These are phyloP conservation scores for Bubalus kerabau DNA, from an alignment of 2,113 vertebrate species.

Conservation along the genomic window DNA sequence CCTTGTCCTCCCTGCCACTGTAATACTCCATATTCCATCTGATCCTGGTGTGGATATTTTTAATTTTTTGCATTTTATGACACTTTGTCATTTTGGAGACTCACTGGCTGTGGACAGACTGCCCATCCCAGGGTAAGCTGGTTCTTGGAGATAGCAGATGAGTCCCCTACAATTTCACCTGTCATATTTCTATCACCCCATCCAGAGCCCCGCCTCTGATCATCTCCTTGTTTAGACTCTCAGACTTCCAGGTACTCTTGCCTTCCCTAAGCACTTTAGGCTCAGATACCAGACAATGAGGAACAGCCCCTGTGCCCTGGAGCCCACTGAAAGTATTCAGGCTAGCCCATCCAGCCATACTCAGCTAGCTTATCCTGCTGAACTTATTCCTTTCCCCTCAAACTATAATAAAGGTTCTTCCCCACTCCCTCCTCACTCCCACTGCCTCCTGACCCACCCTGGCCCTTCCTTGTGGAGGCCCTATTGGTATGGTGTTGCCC, in stretches of 20 bases:
- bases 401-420: background rate
- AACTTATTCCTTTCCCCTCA: background rate
- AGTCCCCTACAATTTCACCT: background rate
- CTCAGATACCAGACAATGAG: background rate
- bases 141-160: background rate
- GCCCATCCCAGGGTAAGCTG: background rate
- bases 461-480: background rate
- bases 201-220: background rate
- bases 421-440: fast-evolving
- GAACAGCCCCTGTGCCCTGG: background rate
- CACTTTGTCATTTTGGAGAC: background rate
- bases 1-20: background rate
- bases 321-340: background rate
- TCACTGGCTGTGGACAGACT: background rate
- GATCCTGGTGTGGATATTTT: background rate
- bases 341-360: background rate
- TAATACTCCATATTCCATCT: background rate
- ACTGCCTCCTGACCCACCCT: background rate
- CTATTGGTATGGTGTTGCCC: background rate
- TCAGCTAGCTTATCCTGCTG: background rate
- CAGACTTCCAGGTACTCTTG: too few relatives aligned
- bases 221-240: background rate
- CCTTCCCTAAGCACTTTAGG: background rate
- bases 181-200: background rate
- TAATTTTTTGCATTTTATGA: background rate